Base-by-base conservation (phyloP, 2,113 vertebrate species). In the Todiramphus saurophagus region DNA sequence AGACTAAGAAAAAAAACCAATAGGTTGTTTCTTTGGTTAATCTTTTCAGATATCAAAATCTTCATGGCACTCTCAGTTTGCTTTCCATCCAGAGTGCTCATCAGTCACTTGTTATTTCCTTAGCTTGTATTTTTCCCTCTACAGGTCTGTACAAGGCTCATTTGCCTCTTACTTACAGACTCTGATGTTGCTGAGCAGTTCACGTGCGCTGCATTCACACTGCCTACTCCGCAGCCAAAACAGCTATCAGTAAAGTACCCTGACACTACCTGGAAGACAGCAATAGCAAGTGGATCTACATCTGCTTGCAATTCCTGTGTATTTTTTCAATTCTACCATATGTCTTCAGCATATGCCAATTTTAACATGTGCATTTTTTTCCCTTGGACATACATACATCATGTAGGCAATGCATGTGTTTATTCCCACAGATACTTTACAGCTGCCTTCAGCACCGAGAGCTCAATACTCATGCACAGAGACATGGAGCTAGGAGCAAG, bases 401-500 rank as follows among this genome's bases (percentile, higher is more conserved):
- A 41, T 3, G 8, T 31, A 77, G 55, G 39, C 39, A 74, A 77
- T 46, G 30, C 1, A 1, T 3, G 14, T 1, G 0, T 21, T 82
- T 69, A n/a, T 56, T 93, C n/a, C 58, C 39, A 62, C 10, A 0
- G 0, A 35, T 5, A 14, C 17, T 60, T 50, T 33, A 48, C 0
- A 0, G 58, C 62, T 77, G 55, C 56, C 51, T 50, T 55, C 50
- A 74, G 59, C 18, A 58, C 7, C 0, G 0, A 78, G 69, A 1
- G 3, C 48, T 69, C 53, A 33, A 13, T 10, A 43, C 10, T 8
- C 23, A 33, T 1, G 6, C 1, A 9, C 41, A 37, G 12, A 41
- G 31, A 30, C 5, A 9, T 0, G 2, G 60, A 82, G 23, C 1
- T 46, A 60, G 23, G n/a, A 81, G 25, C 0, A 5, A 62, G 39